Evolutionary conservation across 2,113 vertebrate genomes (phyloP), one percentile per base, ranked within the genome.

Genomic region (Coreoperca whiteheadi): DNA sequence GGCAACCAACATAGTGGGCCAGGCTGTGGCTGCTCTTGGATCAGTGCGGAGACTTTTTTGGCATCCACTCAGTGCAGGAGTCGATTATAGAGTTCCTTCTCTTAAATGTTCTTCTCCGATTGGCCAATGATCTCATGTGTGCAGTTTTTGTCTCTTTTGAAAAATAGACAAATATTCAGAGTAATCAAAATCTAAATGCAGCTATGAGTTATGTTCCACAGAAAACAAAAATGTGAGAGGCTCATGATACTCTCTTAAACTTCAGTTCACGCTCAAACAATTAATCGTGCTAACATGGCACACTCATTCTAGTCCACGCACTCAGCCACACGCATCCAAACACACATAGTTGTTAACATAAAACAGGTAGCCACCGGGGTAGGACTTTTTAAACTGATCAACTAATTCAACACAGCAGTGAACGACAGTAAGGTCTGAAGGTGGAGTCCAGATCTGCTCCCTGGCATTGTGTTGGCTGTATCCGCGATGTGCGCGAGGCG

Each of bases 401-500:
- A 86, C 88, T 91, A 91, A 88, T 80, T 93, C 77, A 78, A 91
- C 85, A 92, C 89, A 90, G 91, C 89, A 84, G 92, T 90, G 87
- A 91, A 87, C 67, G 81, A 92, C 92, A 90, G 83, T 91, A 82
- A 89, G 82, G 89, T 91, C 88, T 87, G 86, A 88, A 79, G 77
- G 85, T 89, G 89, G 91, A 91, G 90, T 93, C 93, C 91, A 89
- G 70, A 88, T 87, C 69, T 69, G 87, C 90, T 91, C 93, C 92
- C 91, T 87, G 88, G 90, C 81, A 60, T 89, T 80, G 82, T 87
- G 83, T 89, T 81, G 87, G 81, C 84, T 87, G 81, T 74, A 88
- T 87, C 77, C 74, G 53, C 75, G 12, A 65, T 50, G 32, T 39
- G 78, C 39, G 72, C 51, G 72, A 83, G 54, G 82, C 64, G 57